Percentiles rank a stretch among this genome's conserved stretches.
phyloP scores from a whole-genome alignment of 2,113 vertebrate species.

The Xyliphius kryptos region DNA sequence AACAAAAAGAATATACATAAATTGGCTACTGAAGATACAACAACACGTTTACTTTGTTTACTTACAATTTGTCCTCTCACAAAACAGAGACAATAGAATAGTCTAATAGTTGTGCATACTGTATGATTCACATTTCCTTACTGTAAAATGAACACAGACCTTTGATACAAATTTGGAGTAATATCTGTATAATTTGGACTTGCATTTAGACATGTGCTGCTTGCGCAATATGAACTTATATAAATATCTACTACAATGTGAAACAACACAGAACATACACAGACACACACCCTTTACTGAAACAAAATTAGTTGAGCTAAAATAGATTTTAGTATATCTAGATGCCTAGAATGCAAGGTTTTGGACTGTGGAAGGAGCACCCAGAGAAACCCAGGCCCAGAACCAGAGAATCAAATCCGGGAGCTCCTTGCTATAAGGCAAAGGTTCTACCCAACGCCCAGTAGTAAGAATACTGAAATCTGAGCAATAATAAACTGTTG shows the following conservation, averaged over 20 bases:
- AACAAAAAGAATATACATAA: too few species aligned
- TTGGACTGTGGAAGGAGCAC: too few species aligned
- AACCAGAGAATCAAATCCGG: neutral
- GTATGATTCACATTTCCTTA: neutral
- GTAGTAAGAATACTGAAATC: neutral
- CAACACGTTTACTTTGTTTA: too few species aligned
- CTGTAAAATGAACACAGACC: neutral
- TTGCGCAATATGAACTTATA: neutral
- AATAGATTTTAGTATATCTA: constrained; percentile 2
- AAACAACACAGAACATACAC: neutral
- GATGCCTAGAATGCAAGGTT: too few species aligned
- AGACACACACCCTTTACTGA: neutral
- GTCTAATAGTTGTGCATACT: neutral
- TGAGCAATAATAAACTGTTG: neutral
- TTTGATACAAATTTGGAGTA: neutral
- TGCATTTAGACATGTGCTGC: neutral
- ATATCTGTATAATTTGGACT: neutral
- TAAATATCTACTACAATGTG: constrained; percentile 1
- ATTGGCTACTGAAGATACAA: neutral
- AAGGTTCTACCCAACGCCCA: too few species aligned
- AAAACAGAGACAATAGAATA: neutral
- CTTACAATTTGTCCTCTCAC: neutral
- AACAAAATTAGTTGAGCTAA: neutral
- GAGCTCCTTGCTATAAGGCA: too few species aligned
- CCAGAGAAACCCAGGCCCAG: neutral